Base-by-base conservation (phyloP, 2,113 vertebrate species). In the Xiphias gladius region DNA sequence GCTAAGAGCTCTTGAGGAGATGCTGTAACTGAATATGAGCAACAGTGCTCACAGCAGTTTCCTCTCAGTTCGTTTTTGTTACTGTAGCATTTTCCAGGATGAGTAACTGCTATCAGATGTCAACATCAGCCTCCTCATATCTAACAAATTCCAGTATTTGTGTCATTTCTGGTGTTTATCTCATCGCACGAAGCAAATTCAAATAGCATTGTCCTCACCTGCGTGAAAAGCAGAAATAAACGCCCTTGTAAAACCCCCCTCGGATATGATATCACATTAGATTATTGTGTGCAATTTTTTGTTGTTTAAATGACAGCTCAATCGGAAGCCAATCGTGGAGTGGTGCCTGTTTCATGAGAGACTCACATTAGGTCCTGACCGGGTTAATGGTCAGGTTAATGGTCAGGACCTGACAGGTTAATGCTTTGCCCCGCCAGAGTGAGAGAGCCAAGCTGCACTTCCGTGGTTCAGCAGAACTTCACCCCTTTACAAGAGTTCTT, bases 1-100 rank as follows among this genome's bases (percentile, higher is more conserved):
- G 46, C 13, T 80, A 17, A 88, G 80, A 83, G 80, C 77, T 79
- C 82, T 88, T 50, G 46, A 86, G 46, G 28, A 73, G 35, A 71
- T 28, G 55, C 41, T 62, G 50, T 22, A 68, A 59, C 30, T 57
- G 32, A 46, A 73, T 41, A 52, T 62, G 65, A 87, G 64, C 70
- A 5, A 72, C 52, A 4, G 43, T 35, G 46, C 32, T 50, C 61
- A 85, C 64, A 32, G 72, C 65, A 7, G 32, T 63, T 86, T 68
- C 41, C 67, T n/a, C 57, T 65, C 58, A 3, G n/a, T 76, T 86
- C 11, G 78, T 67, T 68, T 85, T 35, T 64, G 57, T 70, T 74
- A 52, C 32, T 79, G 20, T 22, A 35, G 22, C 58, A 32, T 82
- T 83, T 86, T 72, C 70, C 76, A 65, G 50, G 48, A 57, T 73